Base-by-base conservation (phyloP, 2,797 vertebrate genomes). In the Meda fulgida region DNA sequence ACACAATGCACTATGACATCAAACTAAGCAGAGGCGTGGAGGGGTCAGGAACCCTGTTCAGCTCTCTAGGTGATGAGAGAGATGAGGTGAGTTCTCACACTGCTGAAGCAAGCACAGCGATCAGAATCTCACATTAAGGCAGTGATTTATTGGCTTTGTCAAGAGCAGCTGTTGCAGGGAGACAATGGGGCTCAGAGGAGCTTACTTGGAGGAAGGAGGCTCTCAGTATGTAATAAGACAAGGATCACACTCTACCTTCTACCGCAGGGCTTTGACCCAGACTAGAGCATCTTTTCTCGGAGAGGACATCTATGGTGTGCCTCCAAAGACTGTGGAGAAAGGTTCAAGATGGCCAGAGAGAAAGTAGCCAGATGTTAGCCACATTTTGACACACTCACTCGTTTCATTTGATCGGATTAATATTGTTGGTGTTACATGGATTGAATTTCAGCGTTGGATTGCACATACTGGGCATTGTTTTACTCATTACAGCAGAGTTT, bases 61-160 rank as follows among this genome's bases (percentile, higher is more conserved):
- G 51, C 65, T 55, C 55, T 71, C 7, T 43, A 72, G 69, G 78
- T 40, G 84, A 72, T 38, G 84, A 75, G 53, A 85, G 82, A 55
- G 73, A 70, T 2, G 23, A 78, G 75, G 76, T 77, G 66, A 70
- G 72, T 51, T 29, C 67, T 81, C 63, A 58, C 26, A 55, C 53
- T 58, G 83, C 85, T 72, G 71, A 26, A 18, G 43, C 29, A 26
- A 67, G 5, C 85, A 83, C 87, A 55, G 84, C 36, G 21, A 78
- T 31, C 55, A 34, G 51, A 87, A 86, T 89, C 77, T 73, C 3
- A 55, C 78, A 53, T 70, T 87, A 63, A 83, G 80, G 21, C 18
- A 36, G 58, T 87, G 75, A 92, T 91, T 90, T 84, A 88, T 90
- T 87, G 85, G 51, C 89, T 89, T 83, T 75, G 87, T 89, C 85